Base-by-base conservation (phyloP, 2,888 invertebrate genomes). In the Sceliomorpha sp. region DNA sequence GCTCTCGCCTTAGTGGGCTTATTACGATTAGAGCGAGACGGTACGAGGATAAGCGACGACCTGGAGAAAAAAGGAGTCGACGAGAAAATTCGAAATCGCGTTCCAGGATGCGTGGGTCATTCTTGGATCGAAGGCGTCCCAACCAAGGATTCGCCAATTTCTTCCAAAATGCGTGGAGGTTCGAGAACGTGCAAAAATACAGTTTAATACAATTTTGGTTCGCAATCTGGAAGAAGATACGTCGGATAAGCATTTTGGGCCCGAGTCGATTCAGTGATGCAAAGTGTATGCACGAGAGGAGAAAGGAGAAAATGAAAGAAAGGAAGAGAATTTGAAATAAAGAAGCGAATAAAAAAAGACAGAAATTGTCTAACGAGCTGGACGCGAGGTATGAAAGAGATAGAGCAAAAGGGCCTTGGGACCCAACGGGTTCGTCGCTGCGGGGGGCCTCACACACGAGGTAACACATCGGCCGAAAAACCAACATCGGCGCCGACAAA, bases 401-500 rank as follows among this genome's bases (percentile, higher is more conserved):
- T n/a, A n/a, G n/a, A n/a, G n/a, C n/a, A n/a, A n/a, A 69, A 42
- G 37, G 69, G 51, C 58, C 68, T 69, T 69, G 68, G 77, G 53
- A 70, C 78, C 74, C 79, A 76, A 79, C 84, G 83, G 79, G 85
- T 80, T 81, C 73, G 77, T 72, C 85, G 70, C 87, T 73, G 82
- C 86, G 87, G 87, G 76, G 83, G 86, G 81, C 83, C 81, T 76
- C 78, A 78, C 84, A 73, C 68, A 81, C 76, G 76, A 53, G 74
- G 67, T 68, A 74, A 78, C 78, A 81, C 80, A 81, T 47, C 58
- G 70, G 37, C 37, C 75, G 77, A 78, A 84, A 87, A 87, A 86
- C 85, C 87, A 87, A 87, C 87, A 87, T 86, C 83, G 83, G 82
- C 82, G 86, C 85, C 87, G 87, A 87, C 87, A 87, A 87, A 87